A percentile compares a stretch with the other conserved stretches of the same genome.
These are phyloP conservation scores for Leptoclinus maculatus DNA, from an alignment of 2,797 vertebrate species.

Conservation along the genomic window DNA sequence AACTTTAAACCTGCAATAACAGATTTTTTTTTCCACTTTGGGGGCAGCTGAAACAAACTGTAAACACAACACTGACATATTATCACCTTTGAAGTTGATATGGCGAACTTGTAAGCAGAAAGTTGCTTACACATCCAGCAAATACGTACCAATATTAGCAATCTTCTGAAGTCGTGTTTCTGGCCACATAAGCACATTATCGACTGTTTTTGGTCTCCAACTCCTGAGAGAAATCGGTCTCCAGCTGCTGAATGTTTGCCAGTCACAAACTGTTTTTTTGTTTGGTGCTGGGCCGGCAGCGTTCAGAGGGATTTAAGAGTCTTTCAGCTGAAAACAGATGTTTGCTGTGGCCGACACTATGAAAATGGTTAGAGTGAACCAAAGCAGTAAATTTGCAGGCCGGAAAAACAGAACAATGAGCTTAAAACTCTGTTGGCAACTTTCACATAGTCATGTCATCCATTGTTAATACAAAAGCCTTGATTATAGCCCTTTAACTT, in stretches of 20 bases:
- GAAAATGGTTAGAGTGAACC: neutral
- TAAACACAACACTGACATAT: neutral
- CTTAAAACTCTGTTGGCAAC: neutral
- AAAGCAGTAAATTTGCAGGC: neutral
- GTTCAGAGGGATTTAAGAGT: neutral
- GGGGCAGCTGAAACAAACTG: neutral
- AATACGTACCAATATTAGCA: neutral
- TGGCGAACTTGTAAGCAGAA: neutral
- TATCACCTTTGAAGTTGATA: neutral
- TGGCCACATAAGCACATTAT: neutral
- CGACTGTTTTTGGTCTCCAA: neutral
- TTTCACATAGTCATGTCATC: neutral
- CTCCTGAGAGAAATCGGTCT: neutral
- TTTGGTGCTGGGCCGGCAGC: neutral
- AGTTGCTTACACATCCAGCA: neutral
- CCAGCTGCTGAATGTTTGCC: neutral
- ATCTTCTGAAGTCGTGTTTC: neutral
- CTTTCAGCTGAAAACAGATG: neutral
- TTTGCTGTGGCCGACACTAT: neutral
- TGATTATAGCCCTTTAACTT: constrained; percentile 6
- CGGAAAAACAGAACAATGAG: constrained; percentile 6
- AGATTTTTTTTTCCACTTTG: neutral
- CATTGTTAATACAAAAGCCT: neutral
- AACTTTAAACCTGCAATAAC: neutral
- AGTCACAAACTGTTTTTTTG: neutral